Percentiles rank a stretch among this genome's conserved stretches.
Evolutionary conservation across 1,140 invertebrate genomes (phyloP).

Genomic region (Drosophila virilis): DNA sequence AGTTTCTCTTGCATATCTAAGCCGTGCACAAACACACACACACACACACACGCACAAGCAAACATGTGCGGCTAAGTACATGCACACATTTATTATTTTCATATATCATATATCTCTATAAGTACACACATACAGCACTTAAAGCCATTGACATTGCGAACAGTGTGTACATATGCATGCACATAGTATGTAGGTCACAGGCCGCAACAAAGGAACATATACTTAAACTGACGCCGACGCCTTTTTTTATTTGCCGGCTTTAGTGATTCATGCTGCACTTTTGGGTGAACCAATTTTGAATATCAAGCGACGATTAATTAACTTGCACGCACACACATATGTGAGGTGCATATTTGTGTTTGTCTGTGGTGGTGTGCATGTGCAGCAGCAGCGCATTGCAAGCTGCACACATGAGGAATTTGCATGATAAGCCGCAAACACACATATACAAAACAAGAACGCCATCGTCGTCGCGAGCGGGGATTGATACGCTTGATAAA

Average conservation of each 20-base stretch:
- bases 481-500: slow-evolving; percentile 29
- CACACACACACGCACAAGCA: background rate
- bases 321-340: slow-evolving; percentile 8
- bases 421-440: slow-evolving; percentile 50
- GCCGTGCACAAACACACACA: slow-evolving; percentile 4
- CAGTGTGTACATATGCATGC: slow-evolving; percentile 10
- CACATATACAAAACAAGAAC: slow-evolving; percentile 31
- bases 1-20: slow-evolving; percentile 44
- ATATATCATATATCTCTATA: slow-evolving; percentile 19
- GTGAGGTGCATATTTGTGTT: slow-evolving; percentile 1
- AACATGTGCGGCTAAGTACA: slow-evolving; percentile 22
- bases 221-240: slow-evolving; percentile 17
- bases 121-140: slow-evolving; percentile 16
- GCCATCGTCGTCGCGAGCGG: slow-evolving; percentile 28
- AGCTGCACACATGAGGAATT: slow-evolving; percentile 38
- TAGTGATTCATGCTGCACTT: slow-evolving; percentile 33
- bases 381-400: slow-evolving; percentile 12
- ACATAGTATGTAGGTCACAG: slow-evolving; percentile 38
- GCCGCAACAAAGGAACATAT: slow-evolving; percentile 45
- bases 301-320: slow-evolving; percentile 12
- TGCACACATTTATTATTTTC: slow-evolving; percentile 17
- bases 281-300: slow-evolving; percentile 11
- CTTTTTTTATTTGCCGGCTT: slow-evolving; percentile 36
- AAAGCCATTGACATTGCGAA: slow-evolving; percentile 34
- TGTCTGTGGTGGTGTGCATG: slow-evolving; percentile 6